Percentiles rank a stretch among this genome's conserved stretches.
phyloP scores from a whole-genome alignment of 2,888 invertebrate species.

The Deroplatys truncata region DNA sequence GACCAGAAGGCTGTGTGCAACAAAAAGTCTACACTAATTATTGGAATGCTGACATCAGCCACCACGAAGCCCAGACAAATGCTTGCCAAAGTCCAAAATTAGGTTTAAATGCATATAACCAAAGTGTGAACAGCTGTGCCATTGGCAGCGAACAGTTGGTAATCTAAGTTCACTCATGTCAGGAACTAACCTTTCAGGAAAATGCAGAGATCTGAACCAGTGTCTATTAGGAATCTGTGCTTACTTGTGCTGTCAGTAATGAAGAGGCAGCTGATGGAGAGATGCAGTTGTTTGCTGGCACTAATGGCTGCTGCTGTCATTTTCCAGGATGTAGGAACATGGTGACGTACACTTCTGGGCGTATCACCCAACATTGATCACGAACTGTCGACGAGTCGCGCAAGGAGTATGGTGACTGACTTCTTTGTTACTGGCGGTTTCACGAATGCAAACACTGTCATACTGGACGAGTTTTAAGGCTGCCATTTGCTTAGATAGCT shows the following conservation, averaged over 20 bases:
- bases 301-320: neutral
- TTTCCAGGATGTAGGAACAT: neutral
- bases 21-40: constrained; percentile 40
- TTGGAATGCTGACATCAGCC: constrained; percentile 29
- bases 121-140: constrained; percentile 34
- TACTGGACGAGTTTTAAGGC: too few species aligned
- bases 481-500: too few species aligned
- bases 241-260: neutral
- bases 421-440: too few species aligned
- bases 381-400: too few species aligned
- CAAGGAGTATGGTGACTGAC: too few species aligned
- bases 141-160: too few species aligned
- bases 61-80: constrained; percentile 36
- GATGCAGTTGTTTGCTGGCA: neutral
- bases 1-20: constrained; percentile 37
- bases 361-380: neutral
- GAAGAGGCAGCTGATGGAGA: neutral
- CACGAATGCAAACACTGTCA: too few species aligned
- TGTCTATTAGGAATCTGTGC: constrained; percentile 31
- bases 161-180: too few species aligned
- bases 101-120: constrained; percentile 25
- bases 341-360: neutral
- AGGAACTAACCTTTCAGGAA: constrained; percentile 31
- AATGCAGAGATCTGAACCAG: constrained; percentile 32
- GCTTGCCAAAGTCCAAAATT: neutral